phyloP scores from a whole-genome alignment of 2,888 invertebrate genomes.

The Deroplatys truncata region DNA sequence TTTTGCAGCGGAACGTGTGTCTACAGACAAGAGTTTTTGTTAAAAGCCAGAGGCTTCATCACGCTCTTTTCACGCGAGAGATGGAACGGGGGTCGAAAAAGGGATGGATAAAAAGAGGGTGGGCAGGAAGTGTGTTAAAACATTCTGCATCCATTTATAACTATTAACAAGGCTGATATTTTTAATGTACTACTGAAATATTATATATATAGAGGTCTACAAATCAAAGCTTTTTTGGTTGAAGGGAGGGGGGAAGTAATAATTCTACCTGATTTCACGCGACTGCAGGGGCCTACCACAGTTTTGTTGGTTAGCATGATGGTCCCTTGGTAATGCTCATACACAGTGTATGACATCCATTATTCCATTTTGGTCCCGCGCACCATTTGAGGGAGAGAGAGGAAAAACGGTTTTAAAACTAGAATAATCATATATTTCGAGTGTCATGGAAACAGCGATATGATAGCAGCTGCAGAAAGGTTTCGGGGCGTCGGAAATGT shows the following conservation, averaged over 20 bases:
- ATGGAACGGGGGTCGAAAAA: neutral
- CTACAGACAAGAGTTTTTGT: neutral
- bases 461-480: neutral
- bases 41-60: neutral
- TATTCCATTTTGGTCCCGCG: neutral
- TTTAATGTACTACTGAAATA: slow-evolving; percentile 8
- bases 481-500: neutral
- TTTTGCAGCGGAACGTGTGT: neutral
- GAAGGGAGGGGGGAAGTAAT: neutral
- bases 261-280: slow-evolving; percentile 16
- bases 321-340: neutral
- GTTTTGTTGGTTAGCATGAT: neutral
- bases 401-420: neutral
- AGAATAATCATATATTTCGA: neutral
- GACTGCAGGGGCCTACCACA: neutral
- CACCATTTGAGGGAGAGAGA: neutral
- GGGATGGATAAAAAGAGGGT: neutral
- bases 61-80: neutral
- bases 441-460: neutral
- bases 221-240: slow-evolving; percentile 6
- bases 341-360: neutral
- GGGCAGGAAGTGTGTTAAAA: neutral
- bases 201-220: neutral
- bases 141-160: slow-evolving; percentile 1
- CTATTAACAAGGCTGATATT: slow-evolving; percentile 13